Evolutionary conservation across 2,113 vertebrate genomes (phyloP), one percentile per base, ranked within the genome.

Genomic region (Falcunculus frontatus): DNA sequence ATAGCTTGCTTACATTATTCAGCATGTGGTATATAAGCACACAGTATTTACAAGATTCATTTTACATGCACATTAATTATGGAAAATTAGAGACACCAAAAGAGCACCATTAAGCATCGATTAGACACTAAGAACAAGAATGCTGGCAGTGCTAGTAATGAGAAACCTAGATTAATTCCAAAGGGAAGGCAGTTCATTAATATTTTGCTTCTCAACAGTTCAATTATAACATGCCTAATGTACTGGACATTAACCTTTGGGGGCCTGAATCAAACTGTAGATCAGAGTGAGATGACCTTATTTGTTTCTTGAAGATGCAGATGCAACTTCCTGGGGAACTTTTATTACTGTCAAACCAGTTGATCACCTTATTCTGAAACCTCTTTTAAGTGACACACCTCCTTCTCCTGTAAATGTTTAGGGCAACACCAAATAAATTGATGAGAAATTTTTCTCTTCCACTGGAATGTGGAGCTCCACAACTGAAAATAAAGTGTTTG

Each of bases 151-250:
- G 77, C 55, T 85, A 55, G 81, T 91, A 97, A 87, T 95, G 94
- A 94, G 76, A 78, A 97, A 84, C 86, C 57, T 72, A 96, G 89
- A 97, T 97, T 96, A 94, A 84, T 96, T 98, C 96, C 93, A 97
- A 96, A 97, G 92, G 96, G 96, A 97, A 90, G 85, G 74, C 67
- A 96, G 91, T 96, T 97, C 97, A 97, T 98, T 98, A 98, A 95
- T 95, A 96, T 97, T 97, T 97, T 97, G 89, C 96, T 97, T 97
- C 93, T 97, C 96, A 96, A 96, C 69, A 96, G 92, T 97, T 97
- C 96, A 97, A 93, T 98, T 98, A 97, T 72, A 97, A 91, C 90
- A 93, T 83, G 67, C 44, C 84, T 97, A 95, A 97, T 89, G 75
- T 93, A 78, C 57, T 83, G 85, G 94, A 93, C 91, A 90, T 97